Base-by-base conservation (phyloP, 2,797 vertebrate species). In the Acridotheres tristis region DNA sequence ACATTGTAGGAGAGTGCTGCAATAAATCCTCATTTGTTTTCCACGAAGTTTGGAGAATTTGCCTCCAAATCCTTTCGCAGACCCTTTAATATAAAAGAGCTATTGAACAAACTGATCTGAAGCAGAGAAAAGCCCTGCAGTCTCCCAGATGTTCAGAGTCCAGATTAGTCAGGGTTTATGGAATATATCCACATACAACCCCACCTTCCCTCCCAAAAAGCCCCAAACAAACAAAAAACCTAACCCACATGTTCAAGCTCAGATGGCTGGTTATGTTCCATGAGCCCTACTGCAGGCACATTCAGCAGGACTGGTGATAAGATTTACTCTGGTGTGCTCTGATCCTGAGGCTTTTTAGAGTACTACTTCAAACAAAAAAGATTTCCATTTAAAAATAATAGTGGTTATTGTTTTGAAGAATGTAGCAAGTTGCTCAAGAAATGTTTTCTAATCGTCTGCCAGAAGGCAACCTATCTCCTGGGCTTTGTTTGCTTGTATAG, bases 401-500 rank as follows among this genome's bases (percentile, higher is more conserved):
- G 79, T 59, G 63, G 63, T 85, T 88, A 85, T 86, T 89, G 88
- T 90, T 96, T 96, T 91, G 75, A 94, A 85, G 90, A 87, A 65
- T 16, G 72, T 50, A 81, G 78, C 82, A 92, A 79, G 54, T 90
- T 94, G 53, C 73, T 82, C 65, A 89, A 91, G 85, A 95, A 90
- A 54, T 72, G 29, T 88, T 97, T 94, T 92, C 77, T 92, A 90
- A 82, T 65, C 51, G 26, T 55, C 36, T 84, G 88, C 90, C 90
- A 93, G 83, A 94, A 96, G 93, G 94, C 91, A 96, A 76, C 48
- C 38, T 87, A 71, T 61, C 79, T 95, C 90, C 80, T 91, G 97
- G 95, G 91, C 72, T 97, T 96, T 91, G 88, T 96, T 97, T 94
- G 88, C 78, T 94, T 93, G 55, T 78, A 17, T 67, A 93, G 81